Evolutionary conservation across 2,113 vertebrate species (phyloP), one percentile per base, ranked within the genome.

Genomic region (Albula goreensis): DNA sequence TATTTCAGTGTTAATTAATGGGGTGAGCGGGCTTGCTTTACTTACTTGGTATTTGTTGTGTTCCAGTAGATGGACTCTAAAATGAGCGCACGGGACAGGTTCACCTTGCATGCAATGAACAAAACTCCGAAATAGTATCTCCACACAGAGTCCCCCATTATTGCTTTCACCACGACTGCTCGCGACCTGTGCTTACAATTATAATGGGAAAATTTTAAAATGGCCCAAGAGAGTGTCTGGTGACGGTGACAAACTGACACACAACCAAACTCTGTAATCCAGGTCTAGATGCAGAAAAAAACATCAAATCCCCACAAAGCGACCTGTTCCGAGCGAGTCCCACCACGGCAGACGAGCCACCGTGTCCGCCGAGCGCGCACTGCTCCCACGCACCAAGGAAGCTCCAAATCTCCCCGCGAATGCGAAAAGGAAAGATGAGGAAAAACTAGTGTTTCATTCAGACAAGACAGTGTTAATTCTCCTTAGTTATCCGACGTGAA

Each of bases 61-160:
- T 99, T 99, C 98, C 98, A 99, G 93, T 99, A 99, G 91, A 99
- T 98, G 90, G 98, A 98, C 88, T 99, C 98, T 93, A 99, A 95
- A 92, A 99, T 97, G 92, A 97, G 94, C 89, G 98, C 97, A 81
- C 97, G 95, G 92, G 97, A 97, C 91, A 97, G 90, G 87, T 97
- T 96, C 95, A 97, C 96, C 95, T 97, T 96, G 96, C 97, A 97
- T 92, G 97, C 96, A 92, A 98, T 94, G 94, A 98, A 94, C 94
- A 96, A 93, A 96, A 97, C 94, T 95, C 97, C 97, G 91, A 98
- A 96, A 90, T 96, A 98, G 96, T 96, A 98, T 95, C 97, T 98
- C 97, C 98, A 98, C 94, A 96, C 89, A 88, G 96, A 96, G 92
- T 96, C 96, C 94, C 96, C 94, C 96, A 97, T 96, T 93, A 90